Percentiles rank a stretch among this genome's conserved stretches.
These are phyloP conservation scores for Thunnus thynnus DNA, from an alignment of 2,113 vertebrate species.

Conservation along the genomic window DNA sequence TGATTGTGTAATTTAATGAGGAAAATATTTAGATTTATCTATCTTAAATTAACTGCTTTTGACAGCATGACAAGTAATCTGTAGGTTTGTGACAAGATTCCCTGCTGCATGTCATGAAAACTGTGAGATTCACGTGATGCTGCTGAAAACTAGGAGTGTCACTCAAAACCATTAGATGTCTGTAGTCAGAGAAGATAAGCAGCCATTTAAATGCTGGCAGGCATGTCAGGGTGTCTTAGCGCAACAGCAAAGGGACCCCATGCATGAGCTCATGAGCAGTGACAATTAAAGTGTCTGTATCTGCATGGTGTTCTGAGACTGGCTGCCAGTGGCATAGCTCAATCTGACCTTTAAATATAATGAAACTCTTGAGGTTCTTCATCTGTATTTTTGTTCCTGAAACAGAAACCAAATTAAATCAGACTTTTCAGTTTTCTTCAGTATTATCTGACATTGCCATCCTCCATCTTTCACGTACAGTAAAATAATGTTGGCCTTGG, in stretches of 20 bases:
- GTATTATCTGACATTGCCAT: neutral
- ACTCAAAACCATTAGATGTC: slow-evolving; percentile 32
- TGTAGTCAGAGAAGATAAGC: slow-evolving; percentile 46
- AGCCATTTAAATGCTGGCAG: slow-evolving; percentile 50
- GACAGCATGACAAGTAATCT: slow-evolving; percentile 26
- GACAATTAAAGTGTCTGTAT: slow-evolving; percentile 1
- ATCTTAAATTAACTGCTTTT: neutral
- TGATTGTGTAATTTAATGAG: neutral
- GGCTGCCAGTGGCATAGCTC: neutral
- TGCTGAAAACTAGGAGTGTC: slow-evolving; percentile 41
- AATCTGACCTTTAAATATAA: neutral
- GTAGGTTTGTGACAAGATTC: slow-evolving; percentile 25
- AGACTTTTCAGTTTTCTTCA: neutral
- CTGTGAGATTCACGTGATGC: slow-evolving; percentile 1
- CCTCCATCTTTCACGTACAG: neutral
- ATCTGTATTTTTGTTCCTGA: neutral
- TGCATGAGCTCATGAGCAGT: slow-evolving; percentile 29
- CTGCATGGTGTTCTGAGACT: neutral
- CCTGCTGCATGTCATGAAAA: slow-evolving; percentile 11
- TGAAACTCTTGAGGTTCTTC: neutral
- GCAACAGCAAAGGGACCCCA: neutral
- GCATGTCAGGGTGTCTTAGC: slow-evolving; percentile 8
- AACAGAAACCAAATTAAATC: neutral
- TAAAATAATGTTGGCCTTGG: neutral
- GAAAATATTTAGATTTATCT: neutral